Evolutionary conservation across 2,113 vertebrate genomes (phyloP).

Genomic region (Phyllostomus hastatus): DNA sequence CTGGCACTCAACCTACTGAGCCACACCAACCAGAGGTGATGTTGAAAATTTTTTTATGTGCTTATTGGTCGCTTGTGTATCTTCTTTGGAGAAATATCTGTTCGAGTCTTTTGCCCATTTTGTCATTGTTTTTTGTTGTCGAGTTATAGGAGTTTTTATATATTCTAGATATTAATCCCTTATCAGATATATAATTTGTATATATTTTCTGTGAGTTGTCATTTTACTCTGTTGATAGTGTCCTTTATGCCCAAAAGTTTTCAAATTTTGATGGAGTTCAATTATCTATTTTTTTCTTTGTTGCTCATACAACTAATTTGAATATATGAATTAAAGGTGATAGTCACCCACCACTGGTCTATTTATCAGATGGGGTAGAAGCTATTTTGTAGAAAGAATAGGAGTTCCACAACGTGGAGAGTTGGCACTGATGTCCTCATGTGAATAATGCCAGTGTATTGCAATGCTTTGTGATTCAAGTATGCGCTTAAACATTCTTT

Average conservation of each 20-base stretch:
- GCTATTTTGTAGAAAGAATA: neutral
- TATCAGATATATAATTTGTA: neutral
- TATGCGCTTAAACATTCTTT: neutral
- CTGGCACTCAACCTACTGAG: too few species aligned
- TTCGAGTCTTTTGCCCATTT: neutral
- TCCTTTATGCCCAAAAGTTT: neutral
- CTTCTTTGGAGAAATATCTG: neutral
- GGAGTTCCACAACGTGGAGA: neutral
- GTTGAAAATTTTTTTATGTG: neutral
- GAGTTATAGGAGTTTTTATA: neutral
- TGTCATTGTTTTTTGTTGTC: neutral
- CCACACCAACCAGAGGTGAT: too few species aligned
- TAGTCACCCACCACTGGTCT: too few species aligned
- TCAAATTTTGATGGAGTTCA: neutral
- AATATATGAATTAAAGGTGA: neutral
- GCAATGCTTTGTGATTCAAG: neutral
- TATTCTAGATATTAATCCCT: neutral
- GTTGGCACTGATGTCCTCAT: neutral
- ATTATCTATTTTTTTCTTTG: neutral
- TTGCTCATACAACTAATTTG: neutral
- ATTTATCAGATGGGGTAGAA: neutral
- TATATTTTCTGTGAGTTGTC: neutral
- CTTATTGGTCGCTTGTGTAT: neutral
- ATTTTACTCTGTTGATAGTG: neutral
- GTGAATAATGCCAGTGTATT: neutral